Base-by-base conservation (phyloP, 1,140 invertebrate species). In the Ceratosolen solmsi region DNA sequence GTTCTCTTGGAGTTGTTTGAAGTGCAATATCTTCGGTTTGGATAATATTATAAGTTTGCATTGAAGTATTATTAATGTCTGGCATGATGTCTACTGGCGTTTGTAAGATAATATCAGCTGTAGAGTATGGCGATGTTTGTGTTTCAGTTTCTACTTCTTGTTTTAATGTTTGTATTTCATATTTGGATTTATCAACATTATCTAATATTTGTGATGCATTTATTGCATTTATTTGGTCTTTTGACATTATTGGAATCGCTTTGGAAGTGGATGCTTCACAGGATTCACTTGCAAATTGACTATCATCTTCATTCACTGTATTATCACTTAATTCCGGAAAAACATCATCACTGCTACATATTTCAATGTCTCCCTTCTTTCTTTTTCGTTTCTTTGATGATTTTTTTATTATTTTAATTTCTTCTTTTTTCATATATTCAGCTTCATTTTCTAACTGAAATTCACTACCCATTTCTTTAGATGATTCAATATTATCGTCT, bases 61-160 rank as follows among this genome's bases (percentile, higher is more conserved):
- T 89, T 65, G 82, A 91, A 72, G 51, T 85, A 73, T 86, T 89
- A 87, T 87, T 86, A 27, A 84, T 82, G 65, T 86, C 85, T 7
- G 88, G 86, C 17, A 79, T 27, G 82, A 85, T 68, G 41, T 83
- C 73, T 5, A 79, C 58, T 72, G 76, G 65, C 33, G 87, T 89
- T 83, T 90, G 89, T 11, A 84, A 84, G 78, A 83, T 85, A 25
- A 84, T 87, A 79, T 89, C 87, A 3, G 81, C 65, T 36, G 85
- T 79, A 36, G 78, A 84, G 77, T 88, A 89, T 13, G 92, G 92
- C 41, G 93, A 92, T n/a, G 94, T 94, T 90, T 94, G 93, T 38
- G 87, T 88, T 76, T 89, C 88, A 2, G 80, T 82, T 49, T 87
- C 27, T 1, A 83, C 81, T 82, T 86, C 84, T 17, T 82, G 15